These are phyloP conservation scores for Grammomys surdaster DNA, from an alignment of 2,113 vertebrate species.

Conservation along the genomic window DNA sequence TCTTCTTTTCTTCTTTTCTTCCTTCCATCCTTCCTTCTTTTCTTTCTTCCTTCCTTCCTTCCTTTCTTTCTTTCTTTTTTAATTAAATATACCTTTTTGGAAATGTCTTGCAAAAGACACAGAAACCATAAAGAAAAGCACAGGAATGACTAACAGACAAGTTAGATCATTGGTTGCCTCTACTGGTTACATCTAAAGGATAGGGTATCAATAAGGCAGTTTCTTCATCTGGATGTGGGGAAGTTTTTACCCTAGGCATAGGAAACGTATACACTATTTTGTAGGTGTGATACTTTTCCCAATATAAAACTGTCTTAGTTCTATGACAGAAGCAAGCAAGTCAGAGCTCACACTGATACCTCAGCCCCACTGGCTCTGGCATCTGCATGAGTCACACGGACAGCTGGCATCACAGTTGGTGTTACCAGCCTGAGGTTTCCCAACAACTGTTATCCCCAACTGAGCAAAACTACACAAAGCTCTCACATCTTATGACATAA, in stretches of 20 bases:
- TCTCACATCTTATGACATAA: neutral
- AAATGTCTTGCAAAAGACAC: neutral
- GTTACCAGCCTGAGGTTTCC: conserved; percentile 34
- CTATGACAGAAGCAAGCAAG: neutral
- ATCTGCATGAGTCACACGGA: conserved; percentile 32
- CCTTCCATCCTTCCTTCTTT: too few species aligned
- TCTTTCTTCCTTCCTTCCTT: too few species aligned
- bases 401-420: conserved; percentile 41
- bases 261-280: neutral
- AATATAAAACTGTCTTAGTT: neutral
- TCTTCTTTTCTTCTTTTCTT: neutral
- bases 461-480: neutral
- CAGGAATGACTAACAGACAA: neutral
- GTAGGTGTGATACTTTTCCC: neutral
- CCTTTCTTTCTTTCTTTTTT: conserved; percentile 3
- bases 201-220: neutral
- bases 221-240: neutral
- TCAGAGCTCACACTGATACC: neutral
- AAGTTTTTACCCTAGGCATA: neutral
- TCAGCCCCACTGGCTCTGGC: neutral
- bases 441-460: conserved; percentile 30
- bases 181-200: neutral
- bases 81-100: neutral
- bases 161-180: neutral
- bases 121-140: conserved; percentile 10